Conservation (phyloP, 2,888 invertebrate genomes). For the Rosalia funebris region DNA sequence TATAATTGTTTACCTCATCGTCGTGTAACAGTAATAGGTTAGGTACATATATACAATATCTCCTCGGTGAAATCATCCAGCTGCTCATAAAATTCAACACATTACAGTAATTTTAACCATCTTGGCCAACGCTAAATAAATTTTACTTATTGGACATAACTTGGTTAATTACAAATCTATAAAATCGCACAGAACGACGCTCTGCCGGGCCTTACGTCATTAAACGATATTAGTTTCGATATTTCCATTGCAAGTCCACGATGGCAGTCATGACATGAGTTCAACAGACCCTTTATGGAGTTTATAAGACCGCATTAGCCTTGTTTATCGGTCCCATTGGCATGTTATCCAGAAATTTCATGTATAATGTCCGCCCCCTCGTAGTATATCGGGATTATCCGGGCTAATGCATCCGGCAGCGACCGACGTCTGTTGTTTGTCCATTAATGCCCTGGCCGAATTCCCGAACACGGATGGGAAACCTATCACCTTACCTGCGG, state of each 20-base stretch:
- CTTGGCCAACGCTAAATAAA: too few relatives aligned
- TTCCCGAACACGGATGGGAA: conserved; percentile 8
- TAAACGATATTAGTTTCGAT: conserved; percentile 4
- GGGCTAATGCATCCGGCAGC: conserved; percentile 13
- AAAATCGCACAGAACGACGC: too few relatives aligned
- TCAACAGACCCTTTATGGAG: conserved; percentile 46
- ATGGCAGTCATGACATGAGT: conserved; percentile 37
- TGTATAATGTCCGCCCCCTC: conserved; percentile 42
- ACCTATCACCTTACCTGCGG: not conserved
- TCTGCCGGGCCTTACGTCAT: too few relatives aligned
- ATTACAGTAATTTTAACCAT: too few relatives aligned
- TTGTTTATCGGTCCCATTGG: conserved; percentile 45
- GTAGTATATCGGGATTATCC: conserved; percentile 39
- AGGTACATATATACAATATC: too few relatives aligned
- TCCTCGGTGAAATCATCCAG: too few relatives aligned
- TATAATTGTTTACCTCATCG: too few relatives aligned
- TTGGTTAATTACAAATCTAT: too few relatives aligned
- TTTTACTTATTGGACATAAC: too few relatives aligned
- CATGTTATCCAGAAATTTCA: conserved; percentile 43
- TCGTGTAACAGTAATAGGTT: too few relatives aligned
- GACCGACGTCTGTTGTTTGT: conserved; percentile 6
- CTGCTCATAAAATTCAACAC: too few relatives aligned
- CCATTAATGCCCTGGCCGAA: conserved; percentile 6
- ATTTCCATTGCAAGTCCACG: conserved; percentile 12
- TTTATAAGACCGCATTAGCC: conserved; percentile 43